These are phyloP conservation scores for Catharus bicknelli DNA, from an alignment of 2,113 vertebrate genomes.

Conservation along the genomic window DNA sequence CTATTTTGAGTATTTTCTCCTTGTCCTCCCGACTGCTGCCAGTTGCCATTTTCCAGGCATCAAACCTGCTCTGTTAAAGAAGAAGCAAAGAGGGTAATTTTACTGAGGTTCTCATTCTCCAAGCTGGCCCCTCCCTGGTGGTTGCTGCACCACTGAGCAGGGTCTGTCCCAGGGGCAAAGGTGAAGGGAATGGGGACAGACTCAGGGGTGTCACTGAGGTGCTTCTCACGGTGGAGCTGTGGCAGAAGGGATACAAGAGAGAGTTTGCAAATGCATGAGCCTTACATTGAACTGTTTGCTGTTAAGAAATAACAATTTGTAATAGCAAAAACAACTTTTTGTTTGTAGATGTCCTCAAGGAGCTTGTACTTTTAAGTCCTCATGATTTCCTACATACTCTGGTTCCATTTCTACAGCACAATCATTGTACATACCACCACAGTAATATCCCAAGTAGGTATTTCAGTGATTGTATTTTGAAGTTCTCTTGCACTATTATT, in stretches of 20 bases:
- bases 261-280: conserved; percentile 45
- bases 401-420: conserved; percentile 98
- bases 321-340: conserved; percentile 64
- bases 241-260: not conserved
- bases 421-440: conserved; percentile 99
- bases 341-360: conserved; percentile 94
- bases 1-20: not conserved
- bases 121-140: conserved; percentile 10
- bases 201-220: not conserved
- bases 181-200: not conserved
- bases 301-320: conserved; percentile 58
- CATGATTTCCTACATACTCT: conserved; percentile 99
- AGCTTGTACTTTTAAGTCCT: conserved; percentile 96
- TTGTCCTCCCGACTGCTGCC: conserved; percentile 40
- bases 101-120: not conserved
- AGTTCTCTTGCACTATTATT: conserved; percentile 63
- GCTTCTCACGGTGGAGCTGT: not conserved
- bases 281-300: conserved; percentile 43
- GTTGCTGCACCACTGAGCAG: not conserved
- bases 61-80: conserved; percentile 12
- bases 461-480: conserved; percentile 60
- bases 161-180: not conserved
- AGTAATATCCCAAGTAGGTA: conserved; percentile 97
- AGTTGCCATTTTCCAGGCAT: conserved; percentile 35
- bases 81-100: conserved; percentile 48